Conservation (phyloP, 2,113 vertebrate species). For the Merops nubicus region DNA sequence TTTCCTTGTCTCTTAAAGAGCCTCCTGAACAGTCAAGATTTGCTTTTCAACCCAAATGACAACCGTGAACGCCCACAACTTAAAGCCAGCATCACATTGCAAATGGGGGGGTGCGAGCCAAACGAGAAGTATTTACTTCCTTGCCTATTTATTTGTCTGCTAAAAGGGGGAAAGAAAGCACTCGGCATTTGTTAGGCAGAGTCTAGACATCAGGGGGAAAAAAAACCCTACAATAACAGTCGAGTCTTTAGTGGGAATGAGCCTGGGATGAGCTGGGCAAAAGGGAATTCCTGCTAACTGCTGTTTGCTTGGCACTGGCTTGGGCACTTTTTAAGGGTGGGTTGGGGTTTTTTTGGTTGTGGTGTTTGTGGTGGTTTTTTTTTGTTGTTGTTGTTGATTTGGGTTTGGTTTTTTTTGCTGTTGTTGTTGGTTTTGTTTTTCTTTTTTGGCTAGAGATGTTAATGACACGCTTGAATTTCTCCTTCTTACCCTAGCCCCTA, state of each 20-base stretch:
- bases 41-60: background rate
- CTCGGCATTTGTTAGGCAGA: conserved; percentile 49
- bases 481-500: background rate
- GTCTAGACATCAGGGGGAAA: conserved; percentile 44
- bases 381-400: too few relatives aligned
- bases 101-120: conserved; percentile 23
- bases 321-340: background rate
- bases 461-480: conserved; percentile 2
- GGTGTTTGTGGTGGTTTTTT: background rate
- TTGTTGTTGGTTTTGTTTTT: rapidly evolving
- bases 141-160: conserved; percentile 39
- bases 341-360: background rate
- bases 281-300: conserved; percentile 39
- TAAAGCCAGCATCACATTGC: conserved; percentile 41
- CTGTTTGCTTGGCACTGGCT: conserved; percentile 45
- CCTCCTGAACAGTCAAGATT: conserved; percentile 7
- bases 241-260: conserved; percentile 53
- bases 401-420: too few relatives aligned
- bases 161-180: background rate
- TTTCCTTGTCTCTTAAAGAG: background rate
- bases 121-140: conserved; percentile 60
- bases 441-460: background rate
- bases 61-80: conserved; percentile 40
- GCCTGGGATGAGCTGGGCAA: conserved; percentile 52
- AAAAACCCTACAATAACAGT: conserved; percentile 53